Evolutionary conservation across 2,797 vertebrate species (phyloP).

Genomic region (Pelochelys cantorii): DNA sequence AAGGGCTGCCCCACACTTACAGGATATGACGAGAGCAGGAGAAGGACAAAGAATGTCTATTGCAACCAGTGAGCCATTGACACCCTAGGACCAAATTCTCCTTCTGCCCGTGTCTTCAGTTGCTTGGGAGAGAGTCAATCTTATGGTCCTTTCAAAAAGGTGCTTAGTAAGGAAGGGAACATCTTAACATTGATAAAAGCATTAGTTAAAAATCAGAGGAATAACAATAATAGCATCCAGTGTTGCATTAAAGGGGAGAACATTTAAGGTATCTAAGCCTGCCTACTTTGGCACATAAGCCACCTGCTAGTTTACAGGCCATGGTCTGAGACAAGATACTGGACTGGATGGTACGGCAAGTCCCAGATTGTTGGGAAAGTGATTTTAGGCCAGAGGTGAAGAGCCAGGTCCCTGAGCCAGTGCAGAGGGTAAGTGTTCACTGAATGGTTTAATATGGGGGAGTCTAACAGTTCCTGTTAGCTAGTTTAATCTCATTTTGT

Average conservation of each 20-base stretch:
- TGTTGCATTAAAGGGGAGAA: not conserved
- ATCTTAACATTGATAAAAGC: not conserved
- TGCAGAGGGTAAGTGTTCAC: not conserved
- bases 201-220: not conserved
- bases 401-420: not conserved
- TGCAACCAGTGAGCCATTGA: not conserved
- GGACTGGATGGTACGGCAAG: not conserved
- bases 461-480: not conserved
- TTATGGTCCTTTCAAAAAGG: not conserved
- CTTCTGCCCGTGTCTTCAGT: not conserved
- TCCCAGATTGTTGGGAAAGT: not conserved
- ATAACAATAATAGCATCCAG: not conserved
- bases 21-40: not conserved
- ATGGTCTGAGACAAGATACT: not conserved
- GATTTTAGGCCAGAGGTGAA: not conserved
- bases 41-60: not conserved
- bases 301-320: not conserved
- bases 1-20: not conserved
- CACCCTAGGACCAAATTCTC: not conserved
- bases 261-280: not conserved
- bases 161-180: not conserved
- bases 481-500: too few relatives aligned
- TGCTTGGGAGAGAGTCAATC: not conserved
- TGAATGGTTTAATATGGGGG: too few relatives aligned
- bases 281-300: not conserved